These are phyloP conservation scores for Ectemnius lituratus DNA, from an alignment of 2,888 invertebrate species.

Conservation along the genomic window DNA sequence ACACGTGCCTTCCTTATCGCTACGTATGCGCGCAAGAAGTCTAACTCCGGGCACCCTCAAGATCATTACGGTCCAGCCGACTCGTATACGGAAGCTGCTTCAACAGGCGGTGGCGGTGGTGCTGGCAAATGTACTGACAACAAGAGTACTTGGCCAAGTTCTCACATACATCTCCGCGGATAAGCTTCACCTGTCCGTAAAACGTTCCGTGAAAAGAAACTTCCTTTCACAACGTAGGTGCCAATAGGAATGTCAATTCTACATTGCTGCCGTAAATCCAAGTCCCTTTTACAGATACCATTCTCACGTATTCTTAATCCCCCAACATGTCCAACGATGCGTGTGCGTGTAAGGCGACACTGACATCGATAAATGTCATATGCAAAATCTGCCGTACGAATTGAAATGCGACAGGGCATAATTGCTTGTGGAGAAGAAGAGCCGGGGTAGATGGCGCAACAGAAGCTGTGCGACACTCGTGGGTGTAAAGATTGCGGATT, in stretches of 20 bases:
- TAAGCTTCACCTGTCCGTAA: background rate
- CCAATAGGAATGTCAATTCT: background rate
- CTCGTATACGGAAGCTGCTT: slow-evolving; percentile 26
- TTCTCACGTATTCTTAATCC: no score
- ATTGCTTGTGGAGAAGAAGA: no score
- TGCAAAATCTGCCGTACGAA: no score
- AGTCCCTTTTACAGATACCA: no score
- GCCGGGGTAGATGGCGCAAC: no score
- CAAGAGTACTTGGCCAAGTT: slow-evolving; percentile 18
- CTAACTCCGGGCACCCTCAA: slow-evolving; percentile 24
- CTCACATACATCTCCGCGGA: slow-evolving; percentile 8
- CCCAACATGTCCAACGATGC: no score
- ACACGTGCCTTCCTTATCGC: slow-evolving; percentile 39
- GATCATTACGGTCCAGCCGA: slow-evolving; percentile 31
- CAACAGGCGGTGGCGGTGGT: slow-evolving; percentile 16
- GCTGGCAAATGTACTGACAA: slow-evolving; percentile 24
- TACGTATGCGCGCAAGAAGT: slow-evolving; percentile 18
- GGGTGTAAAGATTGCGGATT: no score
- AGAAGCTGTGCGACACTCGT: no score
- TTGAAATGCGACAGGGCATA: no score
- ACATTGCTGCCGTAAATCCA: no score
- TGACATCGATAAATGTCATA: no score
- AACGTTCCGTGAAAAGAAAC: slow-evolving; percentile 9
- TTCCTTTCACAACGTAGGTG: background rate
- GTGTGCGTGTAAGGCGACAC: no score